Percentiles rank a stretch among this genome's conserved stretches.
Conservation (phyloP, 2,797 vertebrate genomes). For the Darevskia mixta region DNA sequence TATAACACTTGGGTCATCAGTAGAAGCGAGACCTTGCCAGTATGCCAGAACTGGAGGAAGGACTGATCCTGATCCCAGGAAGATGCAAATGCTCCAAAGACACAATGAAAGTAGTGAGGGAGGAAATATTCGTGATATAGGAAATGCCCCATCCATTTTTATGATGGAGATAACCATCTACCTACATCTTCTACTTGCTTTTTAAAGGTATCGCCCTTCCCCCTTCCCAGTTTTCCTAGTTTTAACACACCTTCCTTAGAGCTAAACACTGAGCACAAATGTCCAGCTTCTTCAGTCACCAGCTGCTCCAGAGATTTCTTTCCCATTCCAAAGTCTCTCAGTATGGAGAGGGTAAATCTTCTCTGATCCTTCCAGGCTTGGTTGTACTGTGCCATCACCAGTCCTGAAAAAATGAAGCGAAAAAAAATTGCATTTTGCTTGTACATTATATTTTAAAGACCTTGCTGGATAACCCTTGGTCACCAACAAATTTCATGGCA, state of each 20-base stretch:
- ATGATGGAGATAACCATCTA: not conserved
- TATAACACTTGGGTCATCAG: not conserved
- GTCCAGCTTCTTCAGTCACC: constrained; percentile 75
- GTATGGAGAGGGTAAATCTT: constrained; percentile 73
- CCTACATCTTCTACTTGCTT: not conserved
- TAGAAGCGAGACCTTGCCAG: not conserved
- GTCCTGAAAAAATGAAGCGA: constrained; percentile 64
- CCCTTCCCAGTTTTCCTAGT: not conserved
- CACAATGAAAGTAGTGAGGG: not conserved
- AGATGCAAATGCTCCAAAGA: not conserved
- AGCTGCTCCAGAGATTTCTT: constrained; percentile 82
- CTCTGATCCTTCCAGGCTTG: constrained; percentile 77
- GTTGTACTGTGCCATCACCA: constrained; percentile 67
- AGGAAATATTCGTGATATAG: not conserved
- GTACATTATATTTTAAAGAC: constrained; percentile 17
- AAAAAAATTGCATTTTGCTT: not conserved
- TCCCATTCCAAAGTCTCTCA: constrained; percentile 83
- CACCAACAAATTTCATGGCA: not conserved
- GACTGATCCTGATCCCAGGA: not conserved
- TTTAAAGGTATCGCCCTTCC: not conserved
- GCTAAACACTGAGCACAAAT: constrained; percentile 71
- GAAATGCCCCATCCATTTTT: not conserved
- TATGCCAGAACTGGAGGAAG: not conserved
- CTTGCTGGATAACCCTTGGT: not conserved
- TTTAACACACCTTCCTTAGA: constrained; percentile 71